Conservation (phyloP, 2,113 vertebrate genomes). For the Genyomyrus donnyi region DNA sequence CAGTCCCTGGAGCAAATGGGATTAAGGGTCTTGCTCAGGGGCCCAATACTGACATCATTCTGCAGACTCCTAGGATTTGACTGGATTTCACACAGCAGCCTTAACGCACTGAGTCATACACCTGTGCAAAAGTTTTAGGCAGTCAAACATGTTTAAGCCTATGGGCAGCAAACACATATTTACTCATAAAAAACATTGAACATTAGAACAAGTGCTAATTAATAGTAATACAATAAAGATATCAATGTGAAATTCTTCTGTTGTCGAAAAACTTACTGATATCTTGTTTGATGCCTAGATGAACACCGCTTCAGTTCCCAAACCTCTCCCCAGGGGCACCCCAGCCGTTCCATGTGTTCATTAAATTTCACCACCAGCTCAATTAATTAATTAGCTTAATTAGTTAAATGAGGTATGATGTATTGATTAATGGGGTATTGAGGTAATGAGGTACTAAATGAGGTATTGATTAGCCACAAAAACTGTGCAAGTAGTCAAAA, state of each 20-base stretch:
- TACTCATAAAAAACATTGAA: not conserved
- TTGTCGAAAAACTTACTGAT: not conserved
- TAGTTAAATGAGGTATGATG: not conserved
- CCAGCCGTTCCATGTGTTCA: not conserved
- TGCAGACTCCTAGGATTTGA: not conserved
- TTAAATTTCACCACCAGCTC: not conserved
- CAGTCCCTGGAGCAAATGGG: not conserved
- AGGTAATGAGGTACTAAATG: not conserved
- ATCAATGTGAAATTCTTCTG: not conserved
- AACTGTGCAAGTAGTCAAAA: not conserved
- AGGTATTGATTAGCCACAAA: not conserved
- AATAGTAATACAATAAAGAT: not conserved
- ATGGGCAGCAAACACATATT: not conserved
- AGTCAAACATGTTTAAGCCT: too few species aligned
- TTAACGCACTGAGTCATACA: not conserved
- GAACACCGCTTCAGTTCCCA: not conserved
- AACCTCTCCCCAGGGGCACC: not conserved
- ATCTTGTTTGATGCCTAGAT: not conserved
- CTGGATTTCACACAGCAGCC: not conserved
- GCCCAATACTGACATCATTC: not conserved
- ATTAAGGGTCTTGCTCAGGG: too few species aligned
- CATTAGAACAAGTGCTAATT: too few species aligned
- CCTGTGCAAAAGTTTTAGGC: not conserved
- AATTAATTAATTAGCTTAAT: not conserved
- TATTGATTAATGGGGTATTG: too few species aligned